Evolutionary conservation across 2,888 invertebrate species (phyloP).

Genomic region (Melieria picta): DNA sequence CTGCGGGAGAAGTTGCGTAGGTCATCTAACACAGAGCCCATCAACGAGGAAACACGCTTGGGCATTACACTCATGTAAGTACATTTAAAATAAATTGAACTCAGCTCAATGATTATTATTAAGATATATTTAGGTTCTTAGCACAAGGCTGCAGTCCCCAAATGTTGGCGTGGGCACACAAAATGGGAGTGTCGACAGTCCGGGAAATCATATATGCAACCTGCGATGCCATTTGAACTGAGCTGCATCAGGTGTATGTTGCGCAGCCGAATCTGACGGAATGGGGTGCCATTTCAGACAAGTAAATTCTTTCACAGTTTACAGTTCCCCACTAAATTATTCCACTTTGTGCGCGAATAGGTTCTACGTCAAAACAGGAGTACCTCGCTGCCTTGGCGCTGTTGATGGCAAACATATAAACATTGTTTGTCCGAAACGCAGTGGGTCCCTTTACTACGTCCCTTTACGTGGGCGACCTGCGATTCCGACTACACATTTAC

Average conservation of each 20-base stretch:
- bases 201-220: conserved; percentile 11
- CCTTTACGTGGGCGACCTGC: conserved; percentile 14
- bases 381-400: conserved; percentile 10
- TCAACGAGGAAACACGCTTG: too few relatives aligned
- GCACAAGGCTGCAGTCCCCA: neutral
- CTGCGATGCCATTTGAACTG: neutral
- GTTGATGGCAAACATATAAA: conserved; percentile 11
- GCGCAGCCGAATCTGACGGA: conserved; percentile 2
- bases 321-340: neutral
- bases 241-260: neutral
- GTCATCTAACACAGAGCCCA: too few relatives aligned
- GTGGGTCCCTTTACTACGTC: conserved; percentile 2
- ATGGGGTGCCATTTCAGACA: neutral
- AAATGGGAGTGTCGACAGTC: conserved; percentile 2
- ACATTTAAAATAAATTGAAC: too few relatives aligned
- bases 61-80: too few relatives aligned
- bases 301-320: neutral
- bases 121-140: too few relatives aligned
- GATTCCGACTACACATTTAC: conserved; percentile 11
- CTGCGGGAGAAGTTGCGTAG: too few relatives aligned
- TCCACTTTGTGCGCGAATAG: neutral
- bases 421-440: neutral
- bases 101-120: too few relatives aligned
- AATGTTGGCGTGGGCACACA: conserved; percentile 7
- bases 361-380: conserved; percentile 7